Conservation (phyloP, 2,113 vertebrate genomes). For the Panthera tigris region DNA sequence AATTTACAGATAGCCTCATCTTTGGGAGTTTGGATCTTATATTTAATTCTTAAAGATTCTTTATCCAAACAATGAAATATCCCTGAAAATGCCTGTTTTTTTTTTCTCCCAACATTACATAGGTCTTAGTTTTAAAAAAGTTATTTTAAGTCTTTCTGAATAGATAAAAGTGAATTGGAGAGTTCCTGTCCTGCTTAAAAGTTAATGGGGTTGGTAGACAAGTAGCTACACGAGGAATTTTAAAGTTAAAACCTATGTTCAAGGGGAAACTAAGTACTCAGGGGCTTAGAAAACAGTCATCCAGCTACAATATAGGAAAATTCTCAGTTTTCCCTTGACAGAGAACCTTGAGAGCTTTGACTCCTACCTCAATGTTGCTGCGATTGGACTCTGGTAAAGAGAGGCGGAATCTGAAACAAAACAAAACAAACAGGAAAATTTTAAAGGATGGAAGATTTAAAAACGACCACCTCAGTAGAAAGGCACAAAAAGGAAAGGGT, state of each 20-base stretch:
- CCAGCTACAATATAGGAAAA: accelerated
- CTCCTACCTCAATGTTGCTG: conserved; percentile 67
- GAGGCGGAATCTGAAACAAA: conserved; percentile 76
- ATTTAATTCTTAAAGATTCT: neutral
- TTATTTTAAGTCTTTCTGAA: neutral
- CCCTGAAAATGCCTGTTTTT: neutral
- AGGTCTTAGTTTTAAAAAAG: neutral
- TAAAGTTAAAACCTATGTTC: conserved; percentile 18
- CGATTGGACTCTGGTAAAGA: conserved; percentile 62
- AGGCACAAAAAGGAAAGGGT: neutral
- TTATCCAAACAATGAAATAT: neutral
- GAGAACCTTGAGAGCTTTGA: neutral
- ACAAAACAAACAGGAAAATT: conserved; percentile 45
- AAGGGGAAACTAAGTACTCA: neutral
- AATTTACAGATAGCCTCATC: neutral
- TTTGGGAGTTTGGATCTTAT: neutral
- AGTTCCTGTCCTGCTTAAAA: conserved; percentile 22
- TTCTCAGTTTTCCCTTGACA: neutral
- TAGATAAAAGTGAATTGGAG: neutral
- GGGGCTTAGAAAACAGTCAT: neutral
- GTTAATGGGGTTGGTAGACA: neutral
- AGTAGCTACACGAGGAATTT: conserved; percentile 29
- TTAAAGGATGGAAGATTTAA: conserved; percentile 16
- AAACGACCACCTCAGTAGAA: neutral
- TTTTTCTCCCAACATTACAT: neutral